These are phyloP conservation scores for Otocyon megalotis DNA, from an alignment of 2,113 vertebrate species.

Conservation along the genomic window DNA sequence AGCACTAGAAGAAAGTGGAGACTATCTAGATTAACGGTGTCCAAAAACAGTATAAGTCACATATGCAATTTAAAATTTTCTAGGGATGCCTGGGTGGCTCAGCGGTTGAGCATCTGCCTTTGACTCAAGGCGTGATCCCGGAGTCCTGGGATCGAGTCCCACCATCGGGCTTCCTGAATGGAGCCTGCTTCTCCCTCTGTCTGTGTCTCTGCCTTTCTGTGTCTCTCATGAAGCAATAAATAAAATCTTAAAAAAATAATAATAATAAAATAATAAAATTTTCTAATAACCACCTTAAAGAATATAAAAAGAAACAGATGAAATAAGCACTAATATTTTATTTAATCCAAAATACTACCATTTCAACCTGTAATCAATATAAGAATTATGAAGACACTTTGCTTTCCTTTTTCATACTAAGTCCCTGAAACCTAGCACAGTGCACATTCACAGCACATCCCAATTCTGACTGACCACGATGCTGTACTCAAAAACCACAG, in stretches of 20 bases:
- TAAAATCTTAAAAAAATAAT: too few species aligned
- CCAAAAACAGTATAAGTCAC: background rate
- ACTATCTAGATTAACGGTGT: background rate
- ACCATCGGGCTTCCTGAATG: too few species aligned
- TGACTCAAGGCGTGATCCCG: too few species aligned
- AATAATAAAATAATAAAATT: background rate
- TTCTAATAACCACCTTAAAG: background rate
- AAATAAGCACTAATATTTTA: constrained; percentile 41
- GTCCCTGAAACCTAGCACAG: background rate
- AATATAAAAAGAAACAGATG: background rate
- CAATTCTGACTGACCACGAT: background rate
- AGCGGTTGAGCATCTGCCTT: too few species aligned
- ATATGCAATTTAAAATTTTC: background rate
- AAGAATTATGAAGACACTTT: background rate
- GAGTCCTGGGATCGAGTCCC: too few species aligned
- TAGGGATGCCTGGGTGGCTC: too few species aligned
- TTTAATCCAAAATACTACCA: background rate
- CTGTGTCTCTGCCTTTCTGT: too few species aligned
- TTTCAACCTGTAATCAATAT: background rate
- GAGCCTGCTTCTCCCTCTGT: too few species aligned
- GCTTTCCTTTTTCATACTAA: background rate
- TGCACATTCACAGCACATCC: background rate
- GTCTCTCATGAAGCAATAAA: too few species aligned
- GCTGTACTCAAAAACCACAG: background rate
- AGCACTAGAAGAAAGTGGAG: background rate